These are phyloP conservation scores for Meiosimyza decipiens DNA, from an alignment of 2,888 invertebrate genomes.

Conservation along the genomic window DNA sequence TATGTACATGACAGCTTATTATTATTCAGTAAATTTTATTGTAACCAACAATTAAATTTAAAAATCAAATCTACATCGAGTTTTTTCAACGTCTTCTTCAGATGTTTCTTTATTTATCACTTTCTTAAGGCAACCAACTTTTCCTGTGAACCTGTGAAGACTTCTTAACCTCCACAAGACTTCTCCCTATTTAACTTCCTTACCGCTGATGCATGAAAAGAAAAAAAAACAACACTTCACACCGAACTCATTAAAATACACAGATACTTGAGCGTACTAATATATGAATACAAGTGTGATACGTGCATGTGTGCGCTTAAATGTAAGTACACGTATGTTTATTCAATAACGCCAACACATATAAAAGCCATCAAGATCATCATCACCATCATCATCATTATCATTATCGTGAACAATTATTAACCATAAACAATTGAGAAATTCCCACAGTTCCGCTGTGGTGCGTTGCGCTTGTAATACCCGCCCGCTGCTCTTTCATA, in stretches of 20 bases:
- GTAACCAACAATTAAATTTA: no score
- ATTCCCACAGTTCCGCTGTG: conserved; percentile 55
- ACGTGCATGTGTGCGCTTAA: conserved; percentile 45
- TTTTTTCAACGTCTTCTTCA: no score
- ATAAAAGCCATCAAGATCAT: background rate
- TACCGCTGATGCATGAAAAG: background rate
- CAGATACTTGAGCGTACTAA: conserved; percentile 8
- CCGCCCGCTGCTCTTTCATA: no score
- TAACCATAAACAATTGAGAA: conserved; percentile 60
- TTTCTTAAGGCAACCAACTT: no score
- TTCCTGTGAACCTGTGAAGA: background rate
- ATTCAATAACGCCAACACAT: conserved; percentile 44
- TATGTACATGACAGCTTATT: no score
- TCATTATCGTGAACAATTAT: conserved; percentile 48
- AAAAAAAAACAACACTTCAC: conserved; percentile 1
- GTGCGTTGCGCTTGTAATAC: no score
- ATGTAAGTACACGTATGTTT: conserved; percentile 26
- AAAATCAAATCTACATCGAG: no score
- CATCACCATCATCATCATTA: conserved; percentile 20
- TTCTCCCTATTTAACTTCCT: background rate
- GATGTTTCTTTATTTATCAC: no score
- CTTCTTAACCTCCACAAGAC: conserved; percentile 5
- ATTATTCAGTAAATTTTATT: no score
- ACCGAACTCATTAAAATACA: conserved; percentile 17
- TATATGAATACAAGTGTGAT: background rate